Evolutionary conservation across 2,113 vertebrate species (phyloP).

Genomic region (Myotis yumanensis): DNA sequence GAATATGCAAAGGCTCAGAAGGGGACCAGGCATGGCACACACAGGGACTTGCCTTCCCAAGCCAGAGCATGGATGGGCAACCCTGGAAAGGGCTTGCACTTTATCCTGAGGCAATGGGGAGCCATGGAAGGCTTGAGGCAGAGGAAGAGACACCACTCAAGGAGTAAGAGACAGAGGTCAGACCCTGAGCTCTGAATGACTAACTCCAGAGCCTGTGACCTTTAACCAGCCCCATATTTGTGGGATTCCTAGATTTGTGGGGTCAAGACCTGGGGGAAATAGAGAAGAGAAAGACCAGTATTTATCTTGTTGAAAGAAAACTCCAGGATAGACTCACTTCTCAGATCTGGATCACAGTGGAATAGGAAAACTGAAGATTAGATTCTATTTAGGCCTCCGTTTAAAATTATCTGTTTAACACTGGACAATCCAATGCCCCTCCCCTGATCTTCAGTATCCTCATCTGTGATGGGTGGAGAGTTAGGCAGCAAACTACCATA

Average conservation of each 20-base stretch:
- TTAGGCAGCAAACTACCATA: neutral
- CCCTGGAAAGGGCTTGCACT: neutral
- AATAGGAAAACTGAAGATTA: neutral
- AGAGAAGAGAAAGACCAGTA: neutral
- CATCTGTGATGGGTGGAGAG: neutral
- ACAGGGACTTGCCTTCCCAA: neutral
- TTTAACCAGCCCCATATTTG: neutral
- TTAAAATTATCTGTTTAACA: neutral
- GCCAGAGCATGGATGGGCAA: rapidly evolving
- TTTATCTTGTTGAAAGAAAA: neutral
- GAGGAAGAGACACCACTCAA: neutral
- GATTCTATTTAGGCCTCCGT: neutral
- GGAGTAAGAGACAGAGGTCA: neutral
- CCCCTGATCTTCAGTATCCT: neutral
- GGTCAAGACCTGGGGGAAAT: neutral
- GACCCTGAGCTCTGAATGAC: neutral
- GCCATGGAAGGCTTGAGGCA: neutral
- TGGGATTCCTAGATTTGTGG: neutral
- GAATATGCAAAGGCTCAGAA: neutral
- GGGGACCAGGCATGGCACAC: too few relatives aligned
- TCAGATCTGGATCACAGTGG: neutral
- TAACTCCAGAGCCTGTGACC: neutral
- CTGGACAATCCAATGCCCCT: neutral
- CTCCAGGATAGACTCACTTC: neutral
- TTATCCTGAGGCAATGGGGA: neutral